phyloP scores from a whole-genome alignment of 2,888 invertebrate species.

The Bhutanitis thaidina region DNA sequence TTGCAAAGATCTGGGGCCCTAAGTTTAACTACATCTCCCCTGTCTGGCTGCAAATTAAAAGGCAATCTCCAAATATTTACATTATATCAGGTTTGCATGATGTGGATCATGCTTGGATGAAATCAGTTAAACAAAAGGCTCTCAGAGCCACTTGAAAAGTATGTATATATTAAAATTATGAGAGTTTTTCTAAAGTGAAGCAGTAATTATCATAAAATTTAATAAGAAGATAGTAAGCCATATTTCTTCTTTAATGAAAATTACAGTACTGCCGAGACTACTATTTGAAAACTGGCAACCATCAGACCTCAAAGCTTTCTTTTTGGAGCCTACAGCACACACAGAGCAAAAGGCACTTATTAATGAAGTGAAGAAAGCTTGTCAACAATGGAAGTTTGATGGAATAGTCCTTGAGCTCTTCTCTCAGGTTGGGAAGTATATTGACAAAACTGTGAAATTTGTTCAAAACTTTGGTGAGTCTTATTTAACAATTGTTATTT shows the following conservation, averaged over 20 bases:
- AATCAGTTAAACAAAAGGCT: slow-evolving; percentile 82
- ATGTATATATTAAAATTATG: slow-evolving; percentile 28
- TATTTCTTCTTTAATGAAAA: not conserved
- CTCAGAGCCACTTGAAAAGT: slow-evolving; percentile 80
- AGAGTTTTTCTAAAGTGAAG: too few relatives aligned
- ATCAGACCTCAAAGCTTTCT: slow-evolving; percentile 85
- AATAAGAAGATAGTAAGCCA: not conserved
- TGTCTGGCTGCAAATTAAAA: slow-evolving; percentile 94
- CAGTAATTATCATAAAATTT: too few relatives aligned
- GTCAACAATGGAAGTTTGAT: slow-evolving; percentile 89
- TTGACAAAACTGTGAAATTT: slow-evolving; percentile 82
- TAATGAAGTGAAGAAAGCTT: slow-evolving; percentile 83
- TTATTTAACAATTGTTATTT: too few relatives aligned
- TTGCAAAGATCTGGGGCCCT: slow-evolving; percentile 92
- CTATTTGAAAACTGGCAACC: slow-evolving; percentile 93
- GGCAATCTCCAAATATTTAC: slow-evolving; percentile 81
- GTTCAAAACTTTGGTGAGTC: slow-evolving; percentile 83
- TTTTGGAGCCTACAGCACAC: slow-evolving; percentile 82
- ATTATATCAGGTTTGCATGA: slow-evolving; percentile 88
- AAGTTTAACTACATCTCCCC: slow-evolving; percentile 96
- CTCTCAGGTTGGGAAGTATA: slow-evolving; percentile 86
- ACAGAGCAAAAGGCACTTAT: slow-evolving; percentile 84
- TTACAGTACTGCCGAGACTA: slow-evolving; percentile 91
- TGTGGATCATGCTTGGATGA: slow-evolving; percentile 91
- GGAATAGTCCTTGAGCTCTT: slow-evolving; percentile 95